Conservation (phyloP, 64 coral and sea anemone genomes). For the Montipora sp. region DNA sequence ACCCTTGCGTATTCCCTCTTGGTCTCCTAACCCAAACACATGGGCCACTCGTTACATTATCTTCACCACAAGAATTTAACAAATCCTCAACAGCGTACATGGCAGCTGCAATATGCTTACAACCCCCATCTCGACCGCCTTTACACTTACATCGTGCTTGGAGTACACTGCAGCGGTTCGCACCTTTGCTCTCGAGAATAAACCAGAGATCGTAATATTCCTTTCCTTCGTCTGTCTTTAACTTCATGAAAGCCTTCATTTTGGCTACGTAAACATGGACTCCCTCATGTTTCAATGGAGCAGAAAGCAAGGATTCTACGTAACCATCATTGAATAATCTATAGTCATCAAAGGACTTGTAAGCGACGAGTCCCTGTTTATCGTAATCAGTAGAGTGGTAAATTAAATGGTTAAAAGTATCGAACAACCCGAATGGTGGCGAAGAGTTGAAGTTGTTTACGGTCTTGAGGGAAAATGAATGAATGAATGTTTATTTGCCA, state of each 20-base stretch:
- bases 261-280: constrained; percentile 35
- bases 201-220: constrained; percentile 33
- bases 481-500: no score
- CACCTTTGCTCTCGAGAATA: background rate
- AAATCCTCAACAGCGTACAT: constrained; percentile 59
- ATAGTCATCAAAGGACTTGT: no score
- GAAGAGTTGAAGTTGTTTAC: no score
- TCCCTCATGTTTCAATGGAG: constrained; percentile 18
- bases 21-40: no score
- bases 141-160: no score
- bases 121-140: no score
- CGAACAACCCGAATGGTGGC: no score
- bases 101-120: constrained; percentile 27
- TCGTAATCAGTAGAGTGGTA: no score
- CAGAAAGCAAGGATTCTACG: constrained; percentile 13
- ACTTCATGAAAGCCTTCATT: constrained; percentile 13
- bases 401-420: no score
- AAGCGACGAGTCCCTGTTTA: no score
- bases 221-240: background rate
- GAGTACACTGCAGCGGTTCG: background rate
- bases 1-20: constrained; percentile 16
- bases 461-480: background rate
- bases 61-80: constrained; percentile 49
- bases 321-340: no score
- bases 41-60: constrained; percentile 26